phyloP scores from a whole-genome alignment of 2,113 vertebrate genomes.

The Carettochelys insculpta region DNA sequence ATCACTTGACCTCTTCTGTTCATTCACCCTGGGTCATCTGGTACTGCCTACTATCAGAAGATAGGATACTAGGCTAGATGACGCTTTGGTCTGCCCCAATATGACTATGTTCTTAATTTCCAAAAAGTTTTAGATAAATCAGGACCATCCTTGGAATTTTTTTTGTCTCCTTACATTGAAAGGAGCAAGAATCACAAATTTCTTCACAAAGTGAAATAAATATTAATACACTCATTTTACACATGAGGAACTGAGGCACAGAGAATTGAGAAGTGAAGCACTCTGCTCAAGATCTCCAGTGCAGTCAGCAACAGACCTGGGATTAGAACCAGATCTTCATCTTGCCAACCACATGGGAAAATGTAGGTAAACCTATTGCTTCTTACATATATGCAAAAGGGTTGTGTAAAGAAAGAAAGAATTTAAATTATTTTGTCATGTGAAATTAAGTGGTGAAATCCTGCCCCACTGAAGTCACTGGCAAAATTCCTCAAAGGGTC shows the following conservation, averaged over 20 bases:
- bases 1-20: no score
- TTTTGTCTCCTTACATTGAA: constrained; percentile 27
- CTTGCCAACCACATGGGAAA: neutral
- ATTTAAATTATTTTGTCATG: neutral
- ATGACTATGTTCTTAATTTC: neutral
- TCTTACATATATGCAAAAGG: neutral
- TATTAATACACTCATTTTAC: neutral
- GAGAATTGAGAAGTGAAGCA: neutral
- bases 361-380: neutral
- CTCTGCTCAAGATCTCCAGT: neutral
- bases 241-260: neutral
- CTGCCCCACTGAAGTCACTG: neutral
- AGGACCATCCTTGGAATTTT: neutral
- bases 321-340: neutral
- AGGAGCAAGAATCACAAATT: neutral
- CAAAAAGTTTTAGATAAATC: neutral
- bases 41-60: no score
- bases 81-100: no score
- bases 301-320: neutral
- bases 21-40: no score
- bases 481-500: neutral
- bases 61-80: no score
- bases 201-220: neutral
- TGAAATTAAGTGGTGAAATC: neutral
- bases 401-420: neutral